Evolutionary conservation across 1,140 invertebrate species (phyloP).

Genomic region (Drosophila tani): DNA sequence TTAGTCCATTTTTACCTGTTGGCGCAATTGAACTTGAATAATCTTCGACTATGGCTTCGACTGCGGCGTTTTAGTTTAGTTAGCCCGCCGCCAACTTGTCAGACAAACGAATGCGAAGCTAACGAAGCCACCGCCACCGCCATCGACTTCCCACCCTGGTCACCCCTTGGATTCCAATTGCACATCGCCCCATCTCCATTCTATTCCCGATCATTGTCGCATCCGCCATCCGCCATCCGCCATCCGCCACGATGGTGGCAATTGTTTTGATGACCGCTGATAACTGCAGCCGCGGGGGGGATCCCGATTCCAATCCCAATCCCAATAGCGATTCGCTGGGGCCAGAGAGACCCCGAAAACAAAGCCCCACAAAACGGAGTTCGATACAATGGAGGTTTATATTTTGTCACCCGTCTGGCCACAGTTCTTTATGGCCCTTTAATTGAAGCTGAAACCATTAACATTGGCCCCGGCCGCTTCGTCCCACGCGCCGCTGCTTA

Average conservation of each 20-base stretch:
- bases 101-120: slow-evolving; percentile 69
- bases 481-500: slow-evolving; percentile 55
- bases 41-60: slow-evolving; percentile 14
- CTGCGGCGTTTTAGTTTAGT: slow-evolving; percentile 58
- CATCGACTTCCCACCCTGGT: slow-evolving; percentile 6
- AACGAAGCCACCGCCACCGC: slow-evolving; percentile 44
- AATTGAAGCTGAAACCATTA: slow-evolving; percentile 63
- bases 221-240: slow-evolving; percentile 37
- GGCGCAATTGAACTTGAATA: slow-evolving; percentile 75
- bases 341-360: slow-evolving; percentile 38
- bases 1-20: slow-evolving; percentile 60
- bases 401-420: slow-evolving; percentile 71
- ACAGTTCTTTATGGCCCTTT: slow-evolving; percentile 69
- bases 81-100: slow-evolving; percentile 71
- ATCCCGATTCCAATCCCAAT: slow-evolving; percentile 7
- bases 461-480: slow-evolving; percentile 29
- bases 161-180: slow-evolving; percentile 7
- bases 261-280: slow-evolving; percentile 79
- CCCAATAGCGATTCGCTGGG: slow-evolving; percentile 43
- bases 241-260: slow-evolving; percentile 67
- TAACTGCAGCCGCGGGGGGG: slow-evolving; percentile 64
- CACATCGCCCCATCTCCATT: neutral
- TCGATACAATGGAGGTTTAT: slow-evolving; percentile 71
- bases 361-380: slow-evolving; percentile 53
- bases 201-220: slow-evolving; percentile 40